Percentiles rank a stretch among this genome's conserved stretches.
phyloP scores from a whole-genome alignment of 2,888 invertebrate genomes.

The Norana najaformis region DNA sequence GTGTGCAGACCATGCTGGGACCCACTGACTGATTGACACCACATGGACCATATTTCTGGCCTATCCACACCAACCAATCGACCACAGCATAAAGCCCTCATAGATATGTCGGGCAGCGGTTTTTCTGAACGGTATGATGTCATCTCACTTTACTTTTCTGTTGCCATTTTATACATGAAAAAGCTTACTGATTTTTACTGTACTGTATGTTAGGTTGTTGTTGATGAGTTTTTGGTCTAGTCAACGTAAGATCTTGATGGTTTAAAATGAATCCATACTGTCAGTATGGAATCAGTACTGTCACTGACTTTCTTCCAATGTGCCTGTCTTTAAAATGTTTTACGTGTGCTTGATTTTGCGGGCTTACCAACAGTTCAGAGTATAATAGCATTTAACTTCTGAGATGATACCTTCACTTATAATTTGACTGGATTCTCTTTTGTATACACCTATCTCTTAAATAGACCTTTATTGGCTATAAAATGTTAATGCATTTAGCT shows the following conservation, averaged over 20 bases:
- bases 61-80: background rate
- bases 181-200: background rate
- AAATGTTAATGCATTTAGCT: background rate
- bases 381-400: no score
- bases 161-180: background rate
- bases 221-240: background rate
- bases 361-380: no score
- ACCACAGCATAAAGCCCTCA: constrained; percentile 36
- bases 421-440: background rate
- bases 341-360: no score
- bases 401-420: no score
- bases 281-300: no score
- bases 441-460: no score
- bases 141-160: constrained; percentile 26
- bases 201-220: background rate
- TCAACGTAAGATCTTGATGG: background rate
- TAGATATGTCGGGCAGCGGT: constrained; percentile 36
- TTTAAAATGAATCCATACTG: background rate
- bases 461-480: no score
- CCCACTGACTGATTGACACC: background rate
- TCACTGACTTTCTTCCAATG: background rate
- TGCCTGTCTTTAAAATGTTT: no score
- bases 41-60: constrained; percentile 20
- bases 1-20: constrained; percentile 20
- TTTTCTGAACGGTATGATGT: constrained; percentile 37